Percentiles rank a stretch among this genome's conserved stretches.
These are phyloP conservation scores for Tachina lurida DNA, from an alignment of 2,888 invertebrate genomes.

Conservation along the genomic window DNA sequence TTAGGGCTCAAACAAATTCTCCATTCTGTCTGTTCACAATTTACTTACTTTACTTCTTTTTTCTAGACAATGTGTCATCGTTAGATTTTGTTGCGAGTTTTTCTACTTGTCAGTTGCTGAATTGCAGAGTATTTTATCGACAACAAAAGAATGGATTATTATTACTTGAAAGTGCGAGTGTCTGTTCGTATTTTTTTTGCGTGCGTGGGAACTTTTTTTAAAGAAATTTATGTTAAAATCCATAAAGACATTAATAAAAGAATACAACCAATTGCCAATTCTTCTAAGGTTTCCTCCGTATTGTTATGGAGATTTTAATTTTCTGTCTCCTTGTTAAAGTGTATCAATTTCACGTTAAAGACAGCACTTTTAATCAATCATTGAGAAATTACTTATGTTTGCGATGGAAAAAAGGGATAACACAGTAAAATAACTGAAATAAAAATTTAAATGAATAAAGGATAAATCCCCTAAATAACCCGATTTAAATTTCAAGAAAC, in stretches of 20 bases:
- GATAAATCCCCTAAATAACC: too few species aligned
- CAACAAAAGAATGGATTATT: slow-evolving; percentile 52
- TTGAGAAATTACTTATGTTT: slow-evolving; percentile 1
- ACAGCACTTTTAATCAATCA: slow-evolving; percentile 47
- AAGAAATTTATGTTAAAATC: slow-evolving; percentile 48
- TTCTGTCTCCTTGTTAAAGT: slow-evolving; percentile 35
- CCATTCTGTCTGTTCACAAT: slow-evolving; percentile 21
- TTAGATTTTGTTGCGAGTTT: slow-evolving; percentile 29
- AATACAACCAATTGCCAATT: slow-evolving; percentile 64
- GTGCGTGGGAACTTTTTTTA: slow-evolving; percentile 69
- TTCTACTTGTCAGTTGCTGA: slow-evolving; percentile 49
- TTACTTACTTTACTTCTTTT: background rate
- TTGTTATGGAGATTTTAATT: slow-evolving; percentile 57
- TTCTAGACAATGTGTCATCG: slow-evolving; percentile 66
- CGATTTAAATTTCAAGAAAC: background rate
- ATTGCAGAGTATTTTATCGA: slow-evolving; percentile 17
- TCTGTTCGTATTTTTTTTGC: slow-evolving; percentile 11
- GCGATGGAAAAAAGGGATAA: background rate
- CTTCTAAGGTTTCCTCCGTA: slow-evolving; percentile 58
- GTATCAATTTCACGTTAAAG: slow-evolving; percentile 55
- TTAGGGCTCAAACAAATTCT: slow-evolving; percentile 62
- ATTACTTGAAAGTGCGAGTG: slow-evolving; percentile 52
- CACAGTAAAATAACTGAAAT: background rate
- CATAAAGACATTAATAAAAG: slow-evolving; percentile 26
- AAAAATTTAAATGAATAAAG: background rate